Evolutionary conservation across 2,113 vertebrate species (phyloP), one percentile per base, ranked within the genome.

Genomic region (Archocentrus centrarchus): DNA sequence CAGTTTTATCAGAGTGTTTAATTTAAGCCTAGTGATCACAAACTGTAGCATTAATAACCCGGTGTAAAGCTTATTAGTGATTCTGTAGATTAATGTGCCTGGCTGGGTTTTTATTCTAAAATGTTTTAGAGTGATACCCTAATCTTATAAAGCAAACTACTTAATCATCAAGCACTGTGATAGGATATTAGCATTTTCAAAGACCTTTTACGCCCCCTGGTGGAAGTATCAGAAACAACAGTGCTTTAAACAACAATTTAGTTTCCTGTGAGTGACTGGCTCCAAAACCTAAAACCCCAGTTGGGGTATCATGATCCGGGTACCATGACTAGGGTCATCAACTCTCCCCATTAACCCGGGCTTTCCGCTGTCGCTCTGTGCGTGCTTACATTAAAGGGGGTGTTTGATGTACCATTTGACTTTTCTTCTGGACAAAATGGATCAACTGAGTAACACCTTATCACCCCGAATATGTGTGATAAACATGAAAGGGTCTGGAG

Each of bases 261-360:
- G 11, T 10, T 44, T 47, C 8, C 7, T 63, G 53, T 2, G 11
- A 73, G 18, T 55, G 6, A 73, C 24, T 73, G 17, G 24, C 30
- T 0, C 32, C 27, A 2, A 50, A 68, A 47, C 47, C 22, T 68
- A 15, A 70, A 70, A 50, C 0, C 0, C 41, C 24, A 70, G 41
- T 39, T 50, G 41, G 24, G 64, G 15, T 70, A 50, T 50, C 24
- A 30, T 18, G 0, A 50, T 18, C 24, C 15, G 30, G 24, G 18
- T 50, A 30, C 50, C 64, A 30, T 18, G 0, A 68, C 1, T 2
- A 15, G 47, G 64, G 22, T 70, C 30, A 20, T 70, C 41, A 70
- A 20, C 24, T 70, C 15, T 50, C 47, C 22, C 64, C 22, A 11
- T 47, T 68, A 68, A 47, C 22, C 22, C 64, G 9, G 27, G 22